Percentiles rank a stretch among this genome's conserved stretches.
phyloP scores from a whole-genome alignment of 2,113 vertebrate species.

The Beaufortia kweichowensis region DNA sequence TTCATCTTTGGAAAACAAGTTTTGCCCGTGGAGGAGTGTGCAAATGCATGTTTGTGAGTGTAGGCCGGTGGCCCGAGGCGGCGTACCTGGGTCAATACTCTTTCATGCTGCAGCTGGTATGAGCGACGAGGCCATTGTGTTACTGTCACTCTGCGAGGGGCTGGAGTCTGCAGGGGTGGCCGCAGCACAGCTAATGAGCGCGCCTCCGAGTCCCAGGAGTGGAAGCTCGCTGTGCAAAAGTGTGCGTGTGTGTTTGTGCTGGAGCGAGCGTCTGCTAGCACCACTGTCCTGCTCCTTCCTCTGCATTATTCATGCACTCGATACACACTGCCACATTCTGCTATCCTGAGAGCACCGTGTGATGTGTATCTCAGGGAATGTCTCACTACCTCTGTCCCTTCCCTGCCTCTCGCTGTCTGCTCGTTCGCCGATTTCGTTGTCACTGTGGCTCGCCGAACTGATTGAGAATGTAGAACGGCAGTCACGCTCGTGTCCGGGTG shows the following conservation, averaged over 20 bases:
- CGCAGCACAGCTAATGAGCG: constrained; percentile 58
- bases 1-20: constrained; percentile 50
- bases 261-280: constrained; percentile 43
- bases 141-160: constrained; percentile 55
- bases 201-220: constrained; percentile 58
- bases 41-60: constrained; percentile 51
- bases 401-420: constrained; percentile 32
- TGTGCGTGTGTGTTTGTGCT: constrained; percentile 44
- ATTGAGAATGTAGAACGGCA: constrained; percentile 44
- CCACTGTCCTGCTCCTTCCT: constrained; percentile 55
- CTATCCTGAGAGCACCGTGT: constrained; percentile 55
- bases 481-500: constrained; percentile 26
- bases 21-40: constrained; percentile 54
- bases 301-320: constrained; percentile 58
- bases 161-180: constrained; percentile 56
- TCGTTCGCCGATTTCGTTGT: constrained; percentile 16
- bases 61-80: constrained; percentile 52
- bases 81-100: constrained; percentile 53
- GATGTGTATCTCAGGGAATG: constrained; percentile 47
- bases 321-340: constrained; percentile 55
- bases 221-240: constrained; percentile 46
- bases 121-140: constrained; percentile 51
- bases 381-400: constrained; percentile 39
- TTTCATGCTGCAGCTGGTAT: constrained; percentile 50
- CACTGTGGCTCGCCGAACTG: constrained; percentile 16